A percentile compares a stretch with the other conserved stretches of the same genome.
Evolutionary conservation across 2,113 vertebrate species (phyloP).

Genomic region (Boleophthalmus pectinirostris): DNA sequence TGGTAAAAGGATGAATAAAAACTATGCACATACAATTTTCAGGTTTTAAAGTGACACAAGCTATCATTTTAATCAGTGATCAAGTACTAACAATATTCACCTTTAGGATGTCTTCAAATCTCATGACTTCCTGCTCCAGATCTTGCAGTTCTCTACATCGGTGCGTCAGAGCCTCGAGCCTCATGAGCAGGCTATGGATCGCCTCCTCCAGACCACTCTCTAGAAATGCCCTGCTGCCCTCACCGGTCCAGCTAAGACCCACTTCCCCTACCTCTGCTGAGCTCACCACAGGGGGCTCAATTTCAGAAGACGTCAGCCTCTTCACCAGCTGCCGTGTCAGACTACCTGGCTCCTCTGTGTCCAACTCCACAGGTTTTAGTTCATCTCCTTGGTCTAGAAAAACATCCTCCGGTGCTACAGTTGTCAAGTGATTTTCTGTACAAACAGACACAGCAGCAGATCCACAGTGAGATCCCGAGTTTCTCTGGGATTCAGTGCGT

Average conservation of each 20-base stretch:
- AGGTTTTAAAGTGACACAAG: too few species aligned
- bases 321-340: conserved; percentile 93
- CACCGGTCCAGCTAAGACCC: conserved; percentile 80
- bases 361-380: conserved; percentile 94
- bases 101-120: conserved; percentile 94
- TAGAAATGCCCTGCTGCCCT: conserved; percentile 84
- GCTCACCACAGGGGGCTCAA: conserved; percentile 38
- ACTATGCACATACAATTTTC: too few species aligned
- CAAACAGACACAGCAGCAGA: conserved; percentile 60
- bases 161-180: conserved; percentile 87
- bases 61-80: background rate
- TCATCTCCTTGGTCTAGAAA: conserved; percentile 81
- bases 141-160: conserved; percentile 92
- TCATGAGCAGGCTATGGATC: conserved; percentile 87
- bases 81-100: conserved; percentile 60
- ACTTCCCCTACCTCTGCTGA: conserved; percentile 46
- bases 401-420: conserved; percentile 63
- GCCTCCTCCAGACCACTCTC: conserved; percentile 93
- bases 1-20: too few species aligned
- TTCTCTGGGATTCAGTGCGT: conserved; percentile 63
- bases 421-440: conserved; percentile 61
- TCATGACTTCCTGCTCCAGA: conserved; percentile 91
- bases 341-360: conserved; percentile 87
- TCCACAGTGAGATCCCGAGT: conserved; percentile 54
- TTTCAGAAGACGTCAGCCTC: conserved; percentile 89